Evolutionary conservation across 2,113 vertebrate genomes (phyloP).

Genomic region (Callipepla californica): DNA sequence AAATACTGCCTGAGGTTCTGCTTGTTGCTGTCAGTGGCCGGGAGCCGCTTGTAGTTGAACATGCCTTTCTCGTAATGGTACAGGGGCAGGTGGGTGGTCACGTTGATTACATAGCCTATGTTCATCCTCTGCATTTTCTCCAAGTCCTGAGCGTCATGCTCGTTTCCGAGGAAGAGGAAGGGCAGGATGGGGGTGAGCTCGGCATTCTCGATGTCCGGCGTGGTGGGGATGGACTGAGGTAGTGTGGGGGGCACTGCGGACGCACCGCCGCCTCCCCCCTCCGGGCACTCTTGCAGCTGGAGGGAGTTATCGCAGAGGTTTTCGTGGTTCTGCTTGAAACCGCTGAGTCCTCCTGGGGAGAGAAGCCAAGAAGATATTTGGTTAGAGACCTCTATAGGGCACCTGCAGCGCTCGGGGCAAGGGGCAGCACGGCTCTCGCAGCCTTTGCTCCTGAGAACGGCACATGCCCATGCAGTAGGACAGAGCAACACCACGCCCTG

Average conservation of each 20-base stretch:
- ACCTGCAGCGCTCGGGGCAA: neutral
- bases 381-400: neutral
- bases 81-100: conserved; percentile 97
- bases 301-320: conserved; percentile 97
- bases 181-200: conserved; percentile 96
- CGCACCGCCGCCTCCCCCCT: conserved; percentile 76
- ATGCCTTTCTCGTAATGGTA: conserved; percentile 94
- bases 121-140: conserved; percentile 91
- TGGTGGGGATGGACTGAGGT: conserved; percentile 93
- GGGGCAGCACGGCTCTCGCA: neutral
- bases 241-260: conserved; percentile 83
- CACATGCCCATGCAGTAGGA: fast-evolving
- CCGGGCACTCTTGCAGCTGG: conserved; percentile 90
- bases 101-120: conserved; percentile 94
- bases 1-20: conserved; percentile 99
- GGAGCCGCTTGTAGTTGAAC: conserved; percentile 95
- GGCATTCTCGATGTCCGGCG: conserved; percentile 95
- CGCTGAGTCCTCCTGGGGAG: conserved; percentile 90
- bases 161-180: conserved; percentile 95
- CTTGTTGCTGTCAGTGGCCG: conserved; percentile 98
- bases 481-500: neutral
- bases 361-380: conserved; percentile 5
- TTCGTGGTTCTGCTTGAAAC: conserved; percentile 93
- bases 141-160: conserved; percentile 94
- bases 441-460: fast-evolving